A percentile compares a stretch with the other conserved stretches of the same genome.
Evolutionary conservation across 2,888 invertebrate genomes (phyloP).

Genomic region (Stegana nigrithorax): DNA sequence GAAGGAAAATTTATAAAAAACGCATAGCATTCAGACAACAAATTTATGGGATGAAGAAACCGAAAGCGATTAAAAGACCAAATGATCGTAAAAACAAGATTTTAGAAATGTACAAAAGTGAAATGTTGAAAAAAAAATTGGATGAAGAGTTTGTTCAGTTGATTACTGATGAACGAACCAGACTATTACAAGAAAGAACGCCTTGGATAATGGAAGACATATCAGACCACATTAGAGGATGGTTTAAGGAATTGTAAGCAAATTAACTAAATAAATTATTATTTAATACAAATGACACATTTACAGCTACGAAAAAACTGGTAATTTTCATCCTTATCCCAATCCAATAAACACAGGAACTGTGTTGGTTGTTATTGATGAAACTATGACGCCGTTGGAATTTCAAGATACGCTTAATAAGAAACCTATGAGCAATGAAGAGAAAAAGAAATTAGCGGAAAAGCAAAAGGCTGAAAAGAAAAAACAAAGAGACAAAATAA

Average conservation of each 20-base stretch:
- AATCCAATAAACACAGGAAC: slow-evolving; percentile 70
- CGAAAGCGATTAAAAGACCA: slow-evolving; percentile 33
- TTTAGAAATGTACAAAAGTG: slow-evolving; percentile 50
- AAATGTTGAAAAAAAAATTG: slow-evolving; percentile 44
- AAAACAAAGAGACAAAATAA: slow-evolving; percentile 49
- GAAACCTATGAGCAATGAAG: slow-evolving; percentile 57
- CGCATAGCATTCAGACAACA: slow-evolving; percentile 40
- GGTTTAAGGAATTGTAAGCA: slow-evolving; percentile 77
- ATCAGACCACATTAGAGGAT: slow-evolving; percentile 79
- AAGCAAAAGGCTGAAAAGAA: slow-evolving; percentile 43
- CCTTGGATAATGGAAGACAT: slow-evolving; percentile 78
- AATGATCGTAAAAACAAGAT: slow-evolving; percentile 35
- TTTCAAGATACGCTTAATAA: slow-evolving; percentile 51
- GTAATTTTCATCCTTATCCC: slow-evolving; percentile 70
- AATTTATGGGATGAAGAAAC: slow-evolving; percentile 50
- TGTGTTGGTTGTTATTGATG: slow-evolving; percentile 68
- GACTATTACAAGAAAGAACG: slow-evolving; percentile 69
- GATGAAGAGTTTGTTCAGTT: slow-evolving; percentile 64
- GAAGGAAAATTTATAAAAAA: slow-evolving; percentile 42
- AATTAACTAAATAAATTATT: neutral
- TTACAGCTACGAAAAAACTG: slow-evolving; percentile 55
- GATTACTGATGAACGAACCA: slow-evolving; percentile 68
- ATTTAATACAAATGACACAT: neutral
- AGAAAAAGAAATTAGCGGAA: slow-evolving; percentile 55
- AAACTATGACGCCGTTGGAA: slow-evolving; percentile 67